phyloP scores from a whole-genome alignment of 2,888 invertebrate species.

The Apotomis turbidana region DNA sequence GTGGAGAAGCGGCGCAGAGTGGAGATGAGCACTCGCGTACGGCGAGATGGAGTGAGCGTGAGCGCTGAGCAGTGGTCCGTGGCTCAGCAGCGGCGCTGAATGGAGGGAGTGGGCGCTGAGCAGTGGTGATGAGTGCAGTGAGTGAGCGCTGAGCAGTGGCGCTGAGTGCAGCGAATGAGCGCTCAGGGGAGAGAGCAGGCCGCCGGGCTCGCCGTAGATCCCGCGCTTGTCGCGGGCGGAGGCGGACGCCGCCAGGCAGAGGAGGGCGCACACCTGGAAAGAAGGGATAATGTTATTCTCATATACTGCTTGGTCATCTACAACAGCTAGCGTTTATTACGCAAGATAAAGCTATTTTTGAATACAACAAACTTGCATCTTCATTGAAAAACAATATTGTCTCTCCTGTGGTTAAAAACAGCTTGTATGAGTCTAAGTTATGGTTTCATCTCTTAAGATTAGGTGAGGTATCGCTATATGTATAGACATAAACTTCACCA shows the following conservation, averaged over 20 bases:
- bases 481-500: too few species aligned
- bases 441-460: too few species aligned
- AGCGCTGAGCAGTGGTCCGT: slow-evolving; percentile 12
- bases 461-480: too few species aligned
- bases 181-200: slow-evolving; percentile 49
- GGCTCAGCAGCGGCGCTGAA: slow-evolving; percentile 39
- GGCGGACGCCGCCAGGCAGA: slow-evolving; percentile 56
- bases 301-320: too few species aligned
- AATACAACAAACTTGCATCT: too few species aligned
- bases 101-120: slow-evolving; percentile 40
- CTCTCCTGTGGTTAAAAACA: too few species aligned
- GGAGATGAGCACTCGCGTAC: slow-evolving; percentile 21
- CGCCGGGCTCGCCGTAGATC: slow-evolving; percentile 59
- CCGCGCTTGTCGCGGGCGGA: slow-evolving; percentile 62
- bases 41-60: not conserved
- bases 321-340: too few species aligned
- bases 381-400: too few species aligned
- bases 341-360: too few species aligned
- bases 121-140: slow-evolving; percentile 39
- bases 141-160: slow-evolving; percentile 43
- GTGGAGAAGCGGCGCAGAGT: slow-evolving; percentile 43
- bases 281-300: not conserved
- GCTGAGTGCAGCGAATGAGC: slow-evolving; percentile 44
- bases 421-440: too few species aligned
- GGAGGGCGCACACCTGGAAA: slow-evolving; percentile 54